Base-by-base conservation (phyloP, 1,140 invertebrate species). In the Pseudobourletiella spinata region DNA sequence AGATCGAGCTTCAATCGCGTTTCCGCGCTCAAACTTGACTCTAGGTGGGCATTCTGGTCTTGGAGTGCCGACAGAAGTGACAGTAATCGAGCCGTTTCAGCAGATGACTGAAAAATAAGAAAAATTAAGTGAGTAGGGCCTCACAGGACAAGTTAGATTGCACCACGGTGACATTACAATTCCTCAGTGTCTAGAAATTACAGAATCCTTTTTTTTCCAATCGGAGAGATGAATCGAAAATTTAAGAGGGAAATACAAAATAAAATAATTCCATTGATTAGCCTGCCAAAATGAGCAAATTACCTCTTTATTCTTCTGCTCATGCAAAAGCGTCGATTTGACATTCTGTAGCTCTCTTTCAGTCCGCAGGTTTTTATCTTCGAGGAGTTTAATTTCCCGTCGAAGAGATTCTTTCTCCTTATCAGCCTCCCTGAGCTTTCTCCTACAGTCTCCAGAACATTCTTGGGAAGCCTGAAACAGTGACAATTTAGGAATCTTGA, bases 1-100 rank as follows among this genome's bases (percentile, higher is more conserved):
- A 98, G 81, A 79, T 97, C 92, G 61, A 97, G 82, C 79, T 97
- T 98, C 75, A 97, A 86, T 63, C 92, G 82, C 48, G 92, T 98
- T 80, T 97, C 94, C 25, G 92, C 90, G 67, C 89, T 93, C 54
- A 98, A 82, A 74, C 88, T 92, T 71, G 89, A 89, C 78, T 98
- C 92, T 59, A 94, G 79, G 74, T 89, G 88, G 69, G 82, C 75
- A 74, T 89, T 93, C 78, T 91, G 91, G 64, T 93, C 89, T 77
- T 92, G 87, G 75, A 94, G 82, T 29, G 83, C 82, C 63, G 82
- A 82, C 43, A 93, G 75, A n/a, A 89, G 87, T 46, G 83, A 81
- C 76, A 91, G 82, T 62, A 93, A 75, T 69, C 89, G 83, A 70
- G 92, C 88, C 25, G 85, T 82, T 69, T 91, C 88, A n/a, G 68